Evolutionary conservation across 1,140 invertebrate species (phyloP).

Genomic region (Aphaenogaster floridana): DNA sequence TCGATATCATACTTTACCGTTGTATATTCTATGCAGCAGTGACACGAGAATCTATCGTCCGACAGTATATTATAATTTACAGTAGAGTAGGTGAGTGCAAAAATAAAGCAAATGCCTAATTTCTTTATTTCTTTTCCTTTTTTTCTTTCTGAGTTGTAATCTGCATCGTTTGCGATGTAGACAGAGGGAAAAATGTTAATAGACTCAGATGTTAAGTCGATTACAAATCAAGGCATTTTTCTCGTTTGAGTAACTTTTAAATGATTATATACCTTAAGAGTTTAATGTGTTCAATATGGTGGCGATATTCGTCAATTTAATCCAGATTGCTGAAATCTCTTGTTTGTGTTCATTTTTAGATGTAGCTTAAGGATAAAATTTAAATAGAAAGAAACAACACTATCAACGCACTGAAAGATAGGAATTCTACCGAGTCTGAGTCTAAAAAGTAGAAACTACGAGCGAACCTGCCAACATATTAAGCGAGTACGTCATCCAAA

Average conservation of each 20-base stretch:
- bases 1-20: constrained; percentile 8
- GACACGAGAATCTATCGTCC: neutral
- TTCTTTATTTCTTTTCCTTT: neutral
- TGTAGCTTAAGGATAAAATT: neutral
- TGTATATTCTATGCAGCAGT: constrained; percentile 6
- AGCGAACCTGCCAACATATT: neutral
- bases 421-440: neutral
- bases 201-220: neutral
- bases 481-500: neutral
- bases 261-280: neutral
- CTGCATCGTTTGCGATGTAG: too few species aligned
- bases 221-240: too few species aligned
- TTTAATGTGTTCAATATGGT: neutral
- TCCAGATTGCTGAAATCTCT: neutral
- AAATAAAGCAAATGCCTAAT: neutral
- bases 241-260: neutral
- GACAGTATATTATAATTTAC: neutral
- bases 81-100: neutral
- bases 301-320: neutral
- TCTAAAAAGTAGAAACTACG: neutral
- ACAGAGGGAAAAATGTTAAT: neutral
- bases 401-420: neutral
- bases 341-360: neutral
- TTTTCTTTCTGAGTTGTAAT: neutral
- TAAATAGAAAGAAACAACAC: neutral